Evolutionary conservation across 2,888 invertebrate genomes (phyloP), one percentile per base, ranked within the genome.

Genomic region (Scaptodrosophila latifasciaeformis): DNA sequence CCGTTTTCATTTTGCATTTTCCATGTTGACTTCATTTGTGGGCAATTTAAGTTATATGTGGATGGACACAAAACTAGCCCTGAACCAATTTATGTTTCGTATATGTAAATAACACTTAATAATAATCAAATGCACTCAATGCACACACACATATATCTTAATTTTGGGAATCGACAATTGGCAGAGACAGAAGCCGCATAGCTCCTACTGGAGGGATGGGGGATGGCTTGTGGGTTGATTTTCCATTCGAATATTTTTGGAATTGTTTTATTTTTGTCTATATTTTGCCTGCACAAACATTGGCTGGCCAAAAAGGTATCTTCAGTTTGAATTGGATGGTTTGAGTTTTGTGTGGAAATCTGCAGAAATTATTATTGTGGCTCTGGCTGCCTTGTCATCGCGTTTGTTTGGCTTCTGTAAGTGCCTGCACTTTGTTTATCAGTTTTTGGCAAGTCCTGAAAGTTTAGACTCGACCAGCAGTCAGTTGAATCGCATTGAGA

Each of bases 41-140:
- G 21, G 18, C 51, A 51, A 56, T 35, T 35, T n/a, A 30, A 30
- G n/a, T n/a, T n/a, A n/a, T n/a, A n/a, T n/a, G n/a, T n/a, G n/a
- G n/a, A n/a, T n/a, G n/a, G n/a, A n/a, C n/a, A n/a, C n/a, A n/a
- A n/a, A n/a, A n/a, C n/a, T n/a, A n/a, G n/a, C n/a, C n/a, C n/a
- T n/a, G n/a, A 24, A 7, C 24, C 24, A 24, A 24, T 24, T 24
- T 24, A 24, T 24, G 3, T 24, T 24, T 24, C 18, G 3, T 1
- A 24, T 7, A 27, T 39, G 40, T 12, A 53, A 17, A 37, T 35
- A 54, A 29, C 62, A 68, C 64, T 71, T 65, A 66, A 68, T 78
- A 68, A 65, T 70, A 66, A 68, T 68, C 59, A 74, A 74, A 66
- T 63, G 66, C 68, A 66, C 64, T 75, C 64, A 47, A 61, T 53